Evolutionary conservation across 2,797 vertebrate species (phyloP), one percentile per base, ranked within the genome.

Genomic region (Lagocephalus sceleratus): DNA sequence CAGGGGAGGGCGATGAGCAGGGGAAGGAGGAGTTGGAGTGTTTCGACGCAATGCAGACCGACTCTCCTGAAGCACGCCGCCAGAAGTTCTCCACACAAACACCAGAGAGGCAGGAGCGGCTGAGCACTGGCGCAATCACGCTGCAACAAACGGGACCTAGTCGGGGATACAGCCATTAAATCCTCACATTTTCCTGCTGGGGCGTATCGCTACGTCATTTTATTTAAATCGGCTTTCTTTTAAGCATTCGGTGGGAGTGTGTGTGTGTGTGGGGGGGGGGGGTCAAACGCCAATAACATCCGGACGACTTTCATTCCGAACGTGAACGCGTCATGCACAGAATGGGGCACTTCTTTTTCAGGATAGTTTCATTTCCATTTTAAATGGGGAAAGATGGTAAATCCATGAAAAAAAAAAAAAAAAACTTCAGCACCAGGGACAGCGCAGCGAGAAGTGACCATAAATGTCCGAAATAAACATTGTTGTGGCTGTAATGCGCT

Each of bases 41-140:
- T 85, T 91, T 89, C 87, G 91, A 92, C 90, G 90, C 91, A 92
- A 91, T 92, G 91, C 91, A 92, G 91, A 90, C 85, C 82, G 88
- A 82, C 84, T 87, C 83, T 76, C 82, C 83, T 87, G 84, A 86
- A 88, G 82, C 88, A 88, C 83, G 82, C 83, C 83, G 87, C 85
- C 82, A 87, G 79, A 87, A 90, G 74, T 88, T 87, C 86, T 84
- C 74, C 78, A 76, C 74, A 85, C 85, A 42, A 7, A 42, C n/a
- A 79, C 70, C 81, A 84, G 74, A 84, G 78, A 88, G 84, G 82
- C 81, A 85, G 68, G 74, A 80, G 81, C 79, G 64, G 60, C 59
- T 39, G 62, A 70, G 78, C 84, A 74, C 73, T 89, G 86, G 79
- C 75, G 87, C 85, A 89, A 82, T 79, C 74, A 57, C 49, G 76